Evolutionary conservation across 2,113 vertebrate genomes (phyloP).

Genomic region (Bubalus kerabau): DNA sequence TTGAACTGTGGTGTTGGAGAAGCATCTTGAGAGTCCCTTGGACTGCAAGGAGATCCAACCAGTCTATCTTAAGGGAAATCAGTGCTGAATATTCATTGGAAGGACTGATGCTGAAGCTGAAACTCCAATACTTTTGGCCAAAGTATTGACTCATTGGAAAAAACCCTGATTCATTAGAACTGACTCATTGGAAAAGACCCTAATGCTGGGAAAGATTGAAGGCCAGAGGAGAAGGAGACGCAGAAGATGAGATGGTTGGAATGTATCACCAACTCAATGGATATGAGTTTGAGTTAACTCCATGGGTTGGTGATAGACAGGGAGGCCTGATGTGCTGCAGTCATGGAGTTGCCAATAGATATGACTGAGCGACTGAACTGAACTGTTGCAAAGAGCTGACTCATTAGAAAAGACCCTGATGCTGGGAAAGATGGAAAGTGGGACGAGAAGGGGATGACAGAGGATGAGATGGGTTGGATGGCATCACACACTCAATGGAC

Average conservation of each 20-base stretch:
- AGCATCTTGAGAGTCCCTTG: not conserved
- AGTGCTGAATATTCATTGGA: not conserved
- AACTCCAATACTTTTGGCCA: not conserved
- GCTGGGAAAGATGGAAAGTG: not conserved
- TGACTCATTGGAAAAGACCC: not conserved
- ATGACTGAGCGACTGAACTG: not conserved
- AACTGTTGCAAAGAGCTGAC: not conserved
- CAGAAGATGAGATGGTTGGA: not conserved
- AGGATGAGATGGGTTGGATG: not conserved
- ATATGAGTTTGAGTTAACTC: not conserved
- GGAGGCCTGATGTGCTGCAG: accelerated
- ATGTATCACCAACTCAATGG: not conserved
- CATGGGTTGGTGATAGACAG: not conserved
- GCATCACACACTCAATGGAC: not conserved
- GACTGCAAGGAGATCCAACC: not conserved
- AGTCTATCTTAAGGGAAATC: not conserved
- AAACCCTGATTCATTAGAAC: not conserved
- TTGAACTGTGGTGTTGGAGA: not conserved
- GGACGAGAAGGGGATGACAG: not conserved
- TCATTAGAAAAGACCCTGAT: not conserved
- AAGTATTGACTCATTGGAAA: not conserved
- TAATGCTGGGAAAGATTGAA: not conserved
- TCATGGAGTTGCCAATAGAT: not conserved
- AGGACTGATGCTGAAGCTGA: not conserved
- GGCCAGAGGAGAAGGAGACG: not conserved